Conservation (phyloP, 2,797 vertebrate genomes). For the Monodelphis domestica region DNA sequence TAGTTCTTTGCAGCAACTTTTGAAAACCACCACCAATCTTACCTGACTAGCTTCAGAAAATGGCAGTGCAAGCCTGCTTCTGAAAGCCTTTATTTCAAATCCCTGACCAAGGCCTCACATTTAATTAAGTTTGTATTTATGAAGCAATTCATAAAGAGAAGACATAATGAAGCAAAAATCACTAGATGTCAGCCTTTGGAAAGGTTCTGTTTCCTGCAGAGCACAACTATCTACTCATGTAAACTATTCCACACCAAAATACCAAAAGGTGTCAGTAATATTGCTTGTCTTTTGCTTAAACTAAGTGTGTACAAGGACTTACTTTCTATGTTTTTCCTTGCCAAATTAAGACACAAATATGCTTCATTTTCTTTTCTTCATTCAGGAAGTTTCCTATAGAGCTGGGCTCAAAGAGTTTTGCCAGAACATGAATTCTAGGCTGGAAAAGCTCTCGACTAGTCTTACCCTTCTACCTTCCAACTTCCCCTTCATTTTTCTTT, state of each 20-base stretch:
- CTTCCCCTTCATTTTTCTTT: no score
- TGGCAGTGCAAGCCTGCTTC: slow-evolving; percentile 13
- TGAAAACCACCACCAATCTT: slow-evolving; percentile 64
- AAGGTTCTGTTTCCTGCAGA: slow-evolving; percentile 61
- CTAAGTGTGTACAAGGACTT: slow-evolving; percentile 30
- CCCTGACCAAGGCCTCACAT: slow-evolving; percentile 25
- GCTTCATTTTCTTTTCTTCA: no score
- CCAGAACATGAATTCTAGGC: no score
- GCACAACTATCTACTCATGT: slow-evolving; percentile 54
- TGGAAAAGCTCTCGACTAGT: no score
- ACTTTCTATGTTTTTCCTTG: slow-evolving; percentile 38
- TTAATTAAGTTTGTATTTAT: slow-evolving; percentile 70
- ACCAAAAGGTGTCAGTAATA: slow-evolving; percentile 29
- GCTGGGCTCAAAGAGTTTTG: no score
- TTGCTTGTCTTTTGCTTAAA: slow-evolving; percentile 60
- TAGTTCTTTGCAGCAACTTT: slow-evolving; percentile 47
- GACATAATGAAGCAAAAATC: slow-evolving; percentile 63
- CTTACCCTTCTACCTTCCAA: no score
- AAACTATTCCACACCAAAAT: slow-evolving; percentile 53
- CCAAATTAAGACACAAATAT: background rate
- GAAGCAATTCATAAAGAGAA: slow-evolving; percentile 66
- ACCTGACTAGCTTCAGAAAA: background rate
- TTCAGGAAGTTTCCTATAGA: no score
- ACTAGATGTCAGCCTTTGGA: slow-evolving; percentile 66
- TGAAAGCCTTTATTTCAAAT: slow-evolving; percentile 45